Evolutionary conservation across 2,888 invertebrate genomes (phyloP).

Genomic region (Perizoma affinitatum): DNA sequence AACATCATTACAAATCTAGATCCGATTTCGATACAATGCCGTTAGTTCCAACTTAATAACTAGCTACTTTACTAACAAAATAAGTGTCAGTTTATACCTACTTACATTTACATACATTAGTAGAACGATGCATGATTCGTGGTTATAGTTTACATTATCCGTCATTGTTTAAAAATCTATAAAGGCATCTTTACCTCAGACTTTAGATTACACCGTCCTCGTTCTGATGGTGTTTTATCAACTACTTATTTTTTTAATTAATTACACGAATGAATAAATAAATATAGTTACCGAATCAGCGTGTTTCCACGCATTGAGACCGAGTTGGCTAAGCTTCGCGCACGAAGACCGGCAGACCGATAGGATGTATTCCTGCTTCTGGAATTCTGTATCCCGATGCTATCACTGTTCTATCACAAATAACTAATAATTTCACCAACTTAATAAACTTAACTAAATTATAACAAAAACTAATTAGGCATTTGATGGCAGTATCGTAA

Average conservation of each 20-base stretch:
- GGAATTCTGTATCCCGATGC: constrained; percentile 46
- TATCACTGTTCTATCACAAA: constrained; percentile 80
- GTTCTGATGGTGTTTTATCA: constrained; percentile 74
- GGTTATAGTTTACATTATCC: constrained; percentile 69
- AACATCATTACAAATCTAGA: constrained; percentile 75
- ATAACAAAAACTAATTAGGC: constrained; percentile 80
- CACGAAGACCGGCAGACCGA: constrained; percentile 27
- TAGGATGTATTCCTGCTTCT: constrained; percentile 24
- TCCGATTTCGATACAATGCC: constrained; percentile 75
- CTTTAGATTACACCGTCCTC: constrained; percentile 82
- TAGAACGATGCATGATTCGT: constrained; percentile 78
- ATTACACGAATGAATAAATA: constrained; percentile 77
- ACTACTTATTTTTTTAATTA: constrained; percentile 78
- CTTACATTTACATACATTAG: constrained; percentile 72
- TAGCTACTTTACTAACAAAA: constrained; percentile 79
- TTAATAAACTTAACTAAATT: constrained; percentile 61
- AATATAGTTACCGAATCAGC: constrained; percentile 74
- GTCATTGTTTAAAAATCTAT: constrained; percentile 80
- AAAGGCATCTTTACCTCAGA: constrained; percentile 84
- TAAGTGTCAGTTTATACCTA: constrained; percentile 81
- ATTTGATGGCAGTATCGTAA: constrained; percentile 83
- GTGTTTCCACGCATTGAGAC: constrained; percentile 56
- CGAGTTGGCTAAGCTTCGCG: constrained; percentile 37
- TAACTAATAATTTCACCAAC: constrained; percentile 79
- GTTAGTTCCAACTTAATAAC: constrained; percentile 75